phyloP scores from a whole-genome alignment of 2,797 vertebrate genomes.

The Leptatherina wallacei region DNA sequence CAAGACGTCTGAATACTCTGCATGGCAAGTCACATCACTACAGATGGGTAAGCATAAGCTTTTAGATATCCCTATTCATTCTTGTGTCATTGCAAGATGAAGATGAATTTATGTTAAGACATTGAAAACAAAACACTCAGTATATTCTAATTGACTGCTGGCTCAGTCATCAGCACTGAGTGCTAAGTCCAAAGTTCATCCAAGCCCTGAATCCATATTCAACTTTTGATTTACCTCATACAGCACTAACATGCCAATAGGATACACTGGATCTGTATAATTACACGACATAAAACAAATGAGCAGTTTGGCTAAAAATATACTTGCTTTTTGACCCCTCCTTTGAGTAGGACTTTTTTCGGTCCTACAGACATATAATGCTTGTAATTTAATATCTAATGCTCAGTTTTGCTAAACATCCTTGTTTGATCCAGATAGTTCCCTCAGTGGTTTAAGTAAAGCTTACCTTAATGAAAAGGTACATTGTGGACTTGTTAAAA shows the following conservation, averaged over 20 bases:
- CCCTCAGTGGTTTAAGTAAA: not conserved
- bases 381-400: slow-evolving; percentile 2
- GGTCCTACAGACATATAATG: not conserved
- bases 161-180: slow-evolving; percentile 15
- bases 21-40: not conserved
- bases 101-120: slow-evolving; percentile 1
- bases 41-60: not conserved
- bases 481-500: not conserved
- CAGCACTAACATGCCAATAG: not conserved
- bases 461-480: not conserved
- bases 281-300: not conserved
- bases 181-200: not conserved
- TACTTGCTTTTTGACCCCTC: too few species aligned
- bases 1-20: too few species aligned
- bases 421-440: not conserved
- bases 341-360: too few species aligned
- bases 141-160: slow-evolving; percentile 14
- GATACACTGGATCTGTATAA: not conserved
- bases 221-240: slow-evolving; percentile 30
- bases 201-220: slow-evolving; percentile 26
- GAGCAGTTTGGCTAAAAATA: not conserved
- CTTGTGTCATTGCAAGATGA: not conserved
- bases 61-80: not conserved
- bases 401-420: not conserved
- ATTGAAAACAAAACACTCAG: not conserved